Evolutionary conservation across 2,797 vertebrate species (phyloP), one percentile per base, ranked within the genome.

Genomic region (Pogonophryne albipinna): DNA sequence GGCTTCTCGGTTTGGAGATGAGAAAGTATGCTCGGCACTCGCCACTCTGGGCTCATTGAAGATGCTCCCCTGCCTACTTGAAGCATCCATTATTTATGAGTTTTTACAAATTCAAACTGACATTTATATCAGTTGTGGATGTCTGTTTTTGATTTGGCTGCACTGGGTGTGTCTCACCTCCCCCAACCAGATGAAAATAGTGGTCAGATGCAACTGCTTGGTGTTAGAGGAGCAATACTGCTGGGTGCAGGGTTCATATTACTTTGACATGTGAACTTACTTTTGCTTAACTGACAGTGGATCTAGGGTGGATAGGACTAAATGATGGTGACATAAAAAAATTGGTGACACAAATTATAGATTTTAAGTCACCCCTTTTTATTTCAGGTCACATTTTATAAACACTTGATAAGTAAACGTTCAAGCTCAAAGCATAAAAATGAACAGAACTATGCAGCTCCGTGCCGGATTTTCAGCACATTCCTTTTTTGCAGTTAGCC

Each of bases 71-170:
- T 85, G 86, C 83, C 82, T 86, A 42, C 79, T 51, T 68, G 74
- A 13, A 70, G 27, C 71, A 91, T 93, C 80, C 81, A 93, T 94
- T 93, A 93, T 94, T 93, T 85, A 94, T 92, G 79, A 74, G 53
- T 82, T 85, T 85, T 90, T 89, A 88, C 87, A 91, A 91, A 94
- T 92, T 93, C 90, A 67, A 69, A 72, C 91, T 92, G 91, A 93
- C 90, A 83, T 91, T 91, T 92, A 89, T 90, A 94, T 93, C 89
- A 92, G 78, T 83, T 79, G 41, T 84, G 72, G 72, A 91, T 84
- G 78, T 84, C 74, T 79, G 77, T 84, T 72, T 89, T 61, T 80
- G 78, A 87, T 90, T 85, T 83, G 72, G 76, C 61, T 81, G 45
- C 9, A 27, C 47, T 74, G 63, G 71, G 12, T 84, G 70, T 71